These are phyloP conservation scores for Potorous gilbertii DNA, from an alignment of 2,797 vertebrate species.

Conservation along the genomic window DNA sequence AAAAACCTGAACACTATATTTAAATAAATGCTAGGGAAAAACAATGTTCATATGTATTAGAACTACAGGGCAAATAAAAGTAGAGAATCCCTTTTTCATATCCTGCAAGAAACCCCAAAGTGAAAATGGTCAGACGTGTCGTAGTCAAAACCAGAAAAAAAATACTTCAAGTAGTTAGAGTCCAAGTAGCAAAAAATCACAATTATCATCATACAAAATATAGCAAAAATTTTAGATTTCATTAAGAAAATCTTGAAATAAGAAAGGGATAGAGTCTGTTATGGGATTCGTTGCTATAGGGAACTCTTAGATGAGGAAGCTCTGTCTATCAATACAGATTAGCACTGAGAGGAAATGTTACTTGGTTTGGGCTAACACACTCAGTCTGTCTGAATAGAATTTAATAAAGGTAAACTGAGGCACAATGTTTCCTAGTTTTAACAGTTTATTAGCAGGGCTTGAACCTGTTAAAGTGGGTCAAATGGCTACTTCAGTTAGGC, in stretches of 20 bases:
- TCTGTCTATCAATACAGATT: neutral
- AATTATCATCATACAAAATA: neutral
- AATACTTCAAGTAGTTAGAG: neutral
- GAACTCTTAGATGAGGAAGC: neutral
- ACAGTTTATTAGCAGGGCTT: neutral
- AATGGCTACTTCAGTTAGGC: neutral
- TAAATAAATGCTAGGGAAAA: neutral
- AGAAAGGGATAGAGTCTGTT: neutral
- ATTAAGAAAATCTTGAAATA: neutral
- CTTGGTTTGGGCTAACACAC: neutral
- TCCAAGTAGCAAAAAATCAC: neutral
- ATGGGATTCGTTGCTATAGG: neutral
- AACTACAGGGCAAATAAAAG: neutral
- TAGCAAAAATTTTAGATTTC: neutral
- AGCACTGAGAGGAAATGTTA: neutral
- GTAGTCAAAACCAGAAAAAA: neutral
- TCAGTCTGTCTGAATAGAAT: neutral
- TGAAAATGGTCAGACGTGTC: neutral
- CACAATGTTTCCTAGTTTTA: neutral
- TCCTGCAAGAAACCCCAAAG: neutral
- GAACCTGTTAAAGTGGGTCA: neutral
- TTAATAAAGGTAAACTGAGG: neutral
- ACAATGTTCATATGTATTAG: neutral
- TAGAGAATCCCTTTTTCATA: neutral
- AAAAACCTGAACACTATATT: neutral